These are phyloP conservation scores for Drosophila demipolita DNA, from an alignment of 2,888 invertebrate genomes.

Conservation along the genomic window DNA sequence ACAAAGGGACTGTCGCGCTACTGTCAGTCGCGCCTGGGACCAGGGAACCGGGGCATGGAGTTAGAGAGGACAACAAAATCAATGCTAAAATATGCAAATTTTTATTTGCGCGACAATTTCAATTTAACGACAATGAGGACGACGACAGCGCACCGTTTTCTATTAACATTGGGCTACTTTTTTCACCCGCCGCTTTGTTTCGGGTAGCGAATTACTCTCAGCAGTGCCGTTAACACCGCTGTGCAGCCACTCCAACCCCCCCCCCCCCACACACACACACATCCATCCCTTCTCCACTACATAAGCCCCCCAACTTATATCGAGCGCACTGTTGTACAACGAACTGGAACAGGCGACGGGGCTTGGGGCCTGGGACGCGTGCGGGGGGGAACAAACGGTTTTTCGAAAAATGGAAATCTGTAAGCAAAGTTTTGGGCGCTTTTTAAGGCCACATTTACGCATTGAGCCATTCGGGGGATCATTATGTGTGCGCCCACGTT, in stretches of 20 bases:
- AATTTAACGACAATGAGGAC: constrained; percentile 74
- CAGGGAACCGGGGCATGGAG: too few relatives aligned
- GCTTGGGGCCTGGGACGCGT: background rate
- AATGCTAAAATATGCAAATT: constrained; percentile 84
- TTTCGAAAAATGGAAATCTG: constrained; percentile 67
- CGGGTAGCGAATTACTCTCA: constrained; percentile 77
- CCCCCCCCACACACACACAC: background rate
- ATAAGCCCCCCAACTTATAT: background rate
- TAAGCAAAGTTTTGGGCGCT: constrained; percentile 56
- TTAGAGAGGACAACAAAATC: constrained; percentile 50
- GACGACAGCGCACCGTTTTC: constrained; percentile 63
- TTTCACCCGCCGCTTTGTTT: constrained; percentile 36
- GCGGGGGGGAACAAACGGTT: constrained; percentile 51
- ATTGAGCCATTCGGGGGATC: constrained; percentile 75
- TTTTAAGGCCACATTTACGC: constrained; percentile 50
- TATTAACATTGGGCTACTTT: constrained; percentile 68
- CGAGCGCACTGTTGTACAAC: constrained; percentile 28
- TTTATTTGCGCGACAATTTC: constrained; percentile 83
- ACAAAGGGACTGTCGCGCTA: constrained; percentile 21
- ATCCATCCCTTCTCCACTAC: background rate
- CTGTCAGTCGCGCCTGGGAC: background rate
- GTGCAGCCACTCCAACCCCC: constrained; percentile 26
- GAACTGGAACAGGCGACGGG: constrained; percentile 21
- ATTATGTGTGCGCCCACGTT: constrained; percentile 79
- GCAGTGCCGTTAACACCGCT: constrained; percentile 81